Evolutionary conservation across 92 coral and sea anemone genomes (phyloP).

Genomic region (Virgularia gustaviana): DNA sequence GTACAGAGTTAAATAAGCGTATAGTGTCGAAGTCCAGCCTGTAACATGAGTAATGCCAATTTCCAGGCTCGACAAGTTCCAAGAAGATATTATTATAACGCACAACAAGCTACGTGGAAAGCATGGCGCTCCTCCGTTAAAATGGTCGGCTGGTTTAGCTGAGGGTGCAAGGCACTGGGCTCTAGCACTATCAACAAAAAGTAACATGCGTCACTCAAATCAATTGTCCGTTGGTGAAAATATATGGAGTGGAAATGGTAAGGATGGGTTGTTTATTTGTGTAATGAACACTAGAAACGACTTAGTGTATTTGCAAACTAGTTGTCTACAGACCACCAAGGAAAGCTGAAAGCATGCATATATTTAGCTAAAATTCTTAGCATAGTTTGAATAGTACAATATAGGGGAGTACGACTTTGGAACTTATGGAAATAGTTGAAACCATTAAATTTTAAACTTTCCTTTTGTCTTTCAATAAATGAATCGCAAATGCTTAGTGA

Average conservation of each 20-base stretch:
- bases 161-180: conserved; percentile 41
- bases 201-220: conserved; percentile 30
- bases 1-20: background rate
- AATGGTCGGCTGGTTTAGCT: conserved; percentile 42
- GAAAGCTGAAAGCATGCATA: too few species aligned
- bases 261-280: background rate
- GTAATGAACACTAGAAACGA: too few species aligned
- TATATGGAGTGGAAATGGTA: conserved; percentile 33
- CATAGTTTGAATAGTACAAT: too few species aligned
- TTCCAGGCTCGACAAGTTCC: conserved; percentile 30
- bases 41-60: too few species aligned
- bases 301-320: too few species aligned
- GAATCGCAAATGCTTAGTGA: too few species aligned
- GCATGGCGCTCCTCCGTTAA: conserved; percentile 24
- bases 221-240: conserved; percentile 33
- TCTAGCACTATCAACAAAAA: background rate
- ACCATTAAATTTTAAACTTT: too few species aligned
- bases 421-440: too few species aligned
- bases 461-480: too few species aligned
- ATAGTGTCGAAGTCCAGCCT: background rate
- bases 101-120: conserved; percentile 35
- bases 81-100: conserved; percentile 32
- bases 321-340: too few species aligned
- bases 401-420: too few species aligned
- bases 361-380: too few species aligned